These are phyloP conservation scores for Sweltsa coloradensis DNA, from an alignment of 1,140 invertebrate genomes.

Conservation along the genomic window DNA sequence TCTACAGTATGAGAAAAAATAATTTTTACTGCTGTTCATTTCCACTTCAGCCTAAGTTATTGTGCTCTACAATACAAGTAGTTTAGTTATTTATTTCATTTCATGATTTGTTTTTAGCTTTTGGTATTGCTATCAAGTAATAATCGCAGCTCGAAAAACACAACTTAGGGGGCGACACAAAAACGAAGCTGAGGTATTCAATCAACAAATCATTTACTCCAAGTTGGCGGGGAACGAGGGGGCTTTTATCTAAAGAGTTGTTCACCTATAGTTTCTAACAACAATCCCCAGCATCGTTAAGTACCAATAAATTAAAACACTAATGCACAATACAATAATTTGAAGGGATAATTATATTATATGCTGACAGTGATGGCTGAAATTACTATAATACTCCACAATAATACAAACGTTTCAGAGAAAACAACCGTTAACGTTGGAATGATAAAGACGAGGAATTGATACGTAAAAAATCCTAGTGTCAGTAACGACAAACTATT, in stretches of 20 bases:
- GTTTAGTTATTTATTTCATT: not conserved
- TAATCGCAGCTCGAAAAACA: not conserved
- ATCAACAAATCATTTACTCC: not conserved
- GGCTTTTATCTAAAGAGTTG: not conserved
- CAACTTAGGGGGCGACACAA: not conserved
- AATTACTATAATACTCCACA: too few relatives aligned
- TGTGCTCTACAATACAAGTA: not conserved
- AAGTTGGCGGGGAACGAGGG: not conserved
- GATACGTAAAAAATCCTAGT: too few relatives aligned
- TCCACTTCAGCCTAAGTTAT: not conserved
- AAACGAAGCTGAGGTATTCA: slow-evolving; percentile 3
- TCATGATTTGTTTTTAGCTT: not conserved
- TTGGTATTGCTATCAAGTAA: slow-evolving; percentile 5
- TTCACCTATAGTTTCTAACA: too few relatives aligned
- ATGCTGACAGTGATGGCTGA: too few relatives aligned
- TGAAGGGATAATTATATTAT: too few relatives aligned
- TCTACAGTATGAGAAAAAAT: slow-evolving; percentile 1
- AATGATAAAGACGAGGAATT: too few relatives aligned
- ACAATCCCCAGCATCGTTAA: not conserved
- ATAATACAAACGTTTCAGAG: too few relatives aligned
- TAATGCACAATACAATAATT: too few relatives aligned
- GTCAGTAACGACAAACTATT: too few relatives aligned
- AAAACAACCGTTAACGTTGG: too few relatives aligned
- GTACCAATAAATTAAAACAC: slow-evolving; percentile 7
- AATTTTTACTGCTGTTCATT: not conserved